Evolutionary conservation across 2,797 vertebrate species (phyloP).

Genomic region (Cottoperca gobio): DNA sequence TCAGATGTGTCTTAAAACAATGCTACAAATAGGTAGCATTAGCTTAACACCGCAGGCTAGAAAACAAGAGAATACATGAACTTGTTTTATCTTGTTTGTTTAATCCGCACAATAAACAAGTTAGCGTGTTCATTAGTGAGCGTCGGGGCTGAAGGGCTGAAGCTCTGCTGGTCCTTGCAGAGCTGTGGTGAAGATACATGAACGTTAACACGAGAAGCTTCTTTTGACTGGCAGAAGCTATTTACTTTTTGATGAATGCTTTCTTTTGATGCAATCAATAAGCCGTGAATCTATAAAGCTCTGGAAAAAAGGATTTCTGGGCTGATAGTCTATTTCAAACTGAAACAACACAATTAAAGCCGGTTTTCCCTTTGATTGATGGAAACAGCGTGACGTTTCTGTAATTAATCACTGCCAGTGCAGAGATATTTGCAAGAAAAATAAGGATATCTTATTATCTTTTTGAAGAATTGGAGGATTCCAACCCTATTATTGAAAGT

Average conservation of each 20-base stretch:
- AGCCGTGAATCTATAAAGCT: not conserved
- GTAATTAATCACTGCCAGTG: slow-evolving; percentile 46
- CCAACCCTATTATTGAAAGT: slow-evolving; percentile 1
- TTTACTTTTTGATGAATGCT: not conserved
- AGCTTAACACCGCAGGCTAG: not conserved
- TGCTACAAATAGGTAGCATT: not conserved
- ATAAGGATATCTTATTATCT: slow-evolving; percentile 34
- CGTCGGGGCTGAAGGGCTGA: not conserved
- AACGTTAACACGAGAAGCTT: not conserved
- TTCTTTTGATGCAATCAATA: slow-evolving; percentile 3
- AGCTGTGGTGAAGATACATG: not conserved
- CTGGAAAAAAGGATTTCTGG: not conserved
- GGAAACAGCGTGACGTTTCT: slow-evolving; percentile 22
- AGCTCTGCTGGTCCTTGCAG: not conserved
- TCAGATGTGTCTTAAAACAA: not conserved
- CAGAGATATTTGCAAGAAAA: slow-evolving; percentile 52
- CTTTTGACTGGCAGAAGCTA: not conserved
- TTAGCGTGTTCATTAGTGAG: not conserved
- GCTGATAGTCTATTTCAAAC: slow-evolving; percentile 17
- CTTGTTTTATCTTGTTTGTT: not conserved
- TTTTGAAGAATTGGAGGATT: slow-evolving; percentile 20
- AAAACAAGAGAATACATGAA: not conserved
- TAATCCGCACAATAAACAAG: not conserved
- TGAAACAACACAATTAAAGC: slow-evolving; percentile 17
- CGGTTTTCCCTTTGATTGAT: slow-evolving; percentile 29